phyloP scores from a whole-genome alignment of 2,797 vertebrate species.

The Tokudaia muenninki region DNA sequence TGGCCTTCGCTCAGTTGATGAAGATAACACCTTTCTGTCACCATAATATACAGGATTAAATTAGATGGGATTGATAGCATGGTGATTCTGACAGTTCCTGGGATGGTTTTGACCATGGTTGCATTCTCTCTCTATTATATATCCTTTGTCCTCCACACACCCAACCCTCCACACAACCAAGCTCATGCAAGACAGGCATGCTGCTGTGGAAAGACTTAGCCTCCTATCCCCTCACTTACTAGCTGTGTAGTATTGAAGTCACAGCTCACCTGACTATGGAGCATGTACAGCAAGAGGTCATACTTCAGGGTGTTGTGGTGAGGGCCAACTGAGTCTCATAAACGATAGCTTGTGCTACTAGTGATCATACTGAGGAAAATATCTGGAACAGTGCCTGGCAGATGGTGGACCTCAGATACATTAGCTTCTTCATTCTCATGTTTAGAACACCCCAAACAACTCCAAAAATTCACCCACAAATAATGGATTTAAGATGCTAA shows the following conservation, averaged over 20 bases:
- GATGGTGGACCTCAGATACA: background rate
- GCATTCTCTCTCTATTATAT: too few relatives aligned
- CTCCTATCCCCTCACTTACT: background rate
- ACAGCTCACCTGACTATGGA: background rate
- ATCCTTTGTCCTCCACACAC: background rate
- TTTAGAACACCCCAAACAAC: background rate
- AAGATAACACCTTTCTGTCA: background rate
- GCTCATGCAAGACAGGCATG: background rate
- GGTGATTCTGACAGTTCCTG: too few relatives aligned
- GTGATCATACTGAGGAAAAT: background rate
- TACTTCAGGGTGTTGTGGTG: too few relatives aligned
- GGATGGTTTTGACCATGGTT: background rate
- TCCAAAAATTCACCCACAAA: background rate
- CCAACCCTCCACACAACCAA: rapidly evolving
- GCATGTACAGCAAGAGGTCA: rapidly evolving
- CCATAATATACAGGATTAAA: background rate
- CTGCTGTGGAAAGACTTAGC: background rate
- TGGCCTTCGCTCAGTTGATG: rapidly evolving
- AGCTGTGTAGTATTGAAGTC: background rate
- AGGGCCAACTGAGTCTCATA: background rate
- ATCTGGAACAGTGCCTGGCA: background rate
- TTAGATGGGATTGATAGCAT: too few relatives aligned
- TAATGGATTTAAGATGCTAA: background rate
- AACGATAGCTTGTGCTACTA: background rate
- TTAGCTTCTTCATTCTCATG: background rate